Percentiles rank a stretch among this genome's conserved stretches.
Evolutionary conservation across 1,140 invertebrate genomes (phyloP).

Genomic region (Notospermus geniculatus): DNA sequence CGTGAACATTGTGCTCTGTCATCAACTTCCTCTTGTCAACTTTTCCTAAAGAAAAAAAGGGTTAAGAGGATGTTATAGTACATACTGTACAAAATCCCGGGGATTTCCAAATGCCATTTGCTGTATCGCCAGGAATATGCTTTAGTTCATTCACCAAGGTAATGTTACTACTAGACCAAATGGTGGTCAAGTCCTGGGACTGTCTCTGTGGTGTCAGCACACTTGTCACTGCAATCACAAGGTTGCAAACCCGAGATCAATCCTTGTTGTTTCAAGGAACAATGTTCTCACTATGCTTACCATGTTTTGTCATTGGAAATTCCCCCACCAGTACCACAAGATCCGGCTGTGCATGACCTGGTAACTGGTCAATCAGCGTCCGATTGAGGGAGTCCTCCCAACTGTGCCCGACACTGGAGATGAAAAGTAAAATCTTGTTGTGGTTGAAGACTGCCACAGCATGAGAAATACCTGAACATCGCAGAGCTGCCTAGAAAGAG

Average conservation of each 20-base stretch:
- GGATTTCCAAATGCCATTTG: too few species aligned
- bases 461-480: not conserved
- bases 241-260: too few species aligned
- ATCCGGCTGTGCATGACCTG: conserved; percentile 56
- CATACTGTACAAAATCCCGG: not conserved
- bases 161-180: too few species aligned
- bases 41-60: not conserved
- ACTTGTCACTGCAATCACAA: too few species aligned
- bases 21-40: not conserved
- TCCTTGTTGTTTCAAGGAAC: too few species aligned
- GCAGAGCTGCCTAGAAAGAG: not conserved
- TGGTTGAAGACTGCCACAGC: not conserved
- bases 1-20: not conserved
- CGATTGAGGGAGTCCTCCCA: not conserved
- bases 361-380: conserved; percentile 15
- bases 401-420: conserved; percentile 14
- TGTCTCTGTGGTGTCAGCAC: too few species aligned
- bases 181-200: too few species aligned
- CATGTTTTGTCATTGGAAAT: conserved; percentile 64
- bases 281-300: too few species aligned
- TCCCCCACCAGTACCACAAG: conserved; percentile 57
- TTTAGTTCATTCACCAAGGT: too few species aligned
- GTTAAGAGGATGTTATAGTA: too few species aligned
- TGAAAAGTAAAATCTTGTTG: not conserved
- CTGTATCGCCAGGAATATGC: too few species aligned